Evolutionary conservation across 2,888 invertebrate genomes (phyloP).

Genomic region (Kryphioiulus occultus): DNA sequence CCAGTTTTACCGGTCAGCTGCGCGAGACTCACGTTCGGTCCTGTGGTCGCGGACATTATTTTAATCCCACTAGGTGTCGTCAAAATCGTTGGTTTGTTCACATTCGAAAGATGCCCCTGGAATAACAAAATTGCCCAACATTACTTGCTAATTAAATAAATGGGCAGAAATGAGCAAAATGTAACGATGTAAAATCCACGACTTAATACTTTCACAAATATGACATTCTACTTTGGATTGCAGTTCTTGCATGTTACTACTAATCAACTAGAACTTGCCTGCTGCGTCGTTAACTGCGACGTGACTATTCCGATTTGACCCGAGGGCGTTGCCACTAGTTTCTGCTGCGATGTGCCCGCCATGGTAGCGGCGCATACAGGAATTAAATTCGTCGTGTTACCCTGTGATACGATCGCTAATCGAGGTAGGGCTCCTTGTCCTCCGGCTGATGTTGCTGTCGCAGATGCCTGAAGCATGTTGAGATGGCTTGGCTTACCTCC

Average conservation of each 20-base stretch:
- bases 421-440: constrained; percentile 47
- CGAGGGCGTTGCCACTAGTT: constrained; percentile 52
- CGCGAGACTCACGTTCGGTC: constrained; percentile 48
- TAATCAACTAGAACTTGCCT: constrained; percentile 44
- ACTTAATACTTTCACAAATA: no score
- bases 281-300: constrained; percentile 52
- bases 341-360: constrained; percentile 50
- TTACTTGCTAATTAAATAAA: not conserved
- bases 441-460: constrained; percentile 33
- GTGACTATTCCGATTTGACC: constrained; percentile 53
- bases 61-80: constrained; percentile 53
- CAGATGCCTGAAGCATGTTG: constrained; percentile 51
- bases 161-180: not conserved
- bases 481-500: constrained; percentile 51
- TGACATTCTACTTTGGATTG: no score
- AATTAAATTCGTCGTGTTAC: constrained; percentile 52
- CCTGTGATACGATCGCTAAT: constrained; percentile 54
- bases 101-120: constrained; percentile 47
- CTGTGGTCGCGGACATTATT: constrained; percentile 50
- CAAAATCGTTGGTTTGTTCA: constrained; percentile 51
- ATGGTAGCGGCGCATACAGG: constrained; percentile 52
- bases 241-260: not conserved
- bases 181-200: no score
- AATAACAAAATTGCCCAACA: not conserved
- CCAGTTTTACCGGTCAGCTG: constrained; percentile 52